Base-by-base conservation (phyloP, 2,888 invertebrate genomes). In the Pristionchus exspectatus region DNA sequence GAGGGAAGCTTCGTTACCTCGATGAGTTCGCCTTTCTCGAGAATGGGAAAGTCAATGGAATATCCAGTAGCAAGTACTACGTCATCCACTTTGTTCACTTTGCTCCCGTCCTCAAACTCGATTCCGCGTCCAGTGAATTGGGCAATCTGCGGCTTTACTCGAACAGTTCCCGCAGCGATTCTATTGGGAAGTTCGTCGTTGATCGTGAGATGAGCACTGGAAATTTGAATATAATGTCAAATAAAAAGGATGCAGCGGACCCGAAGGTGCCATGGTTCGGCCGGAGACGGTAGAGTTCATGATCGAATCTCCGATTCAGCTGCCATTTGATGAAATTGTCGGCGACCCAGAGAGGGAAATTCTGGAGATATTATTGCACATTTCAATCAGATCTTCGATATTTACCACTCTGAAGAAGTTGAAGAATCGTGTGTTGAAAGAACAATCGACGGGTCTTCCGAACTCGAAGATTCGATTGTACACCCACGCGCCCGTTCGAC, bases 401-500 rank as follows among this genome's bases (percentile, higher is more conserved):
- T 50, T 12, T 50, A 87, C 87, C n/a, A 16, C 72, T 9, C 56
- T 27, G 50, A 88, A 59, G 16, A 44, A 12, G 5, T 81, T 59
- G 59, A 86, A 89, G 56, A 91, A 74, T 54, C 89, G 91, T 88
- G 91, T 92, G 74, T 91, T 92, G 86, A 93, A 89, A 5, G 89
- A 90, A 38, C 92, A 90, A 69, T 93, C 92, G 72, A 92, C 77
- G 24, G 94, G 94, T 59, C 90, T 89, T 69, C 94, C 93, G 90
- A 92, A 92, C 83, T 95, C 95, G 24, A 95, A 95, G 84, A 96
- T 95, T 30, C 96, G 94, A 90, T 95, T 95, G 77, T 96, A 95
- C 21, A 96, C 94, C 96, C 96, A 96, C 24, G 96, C 95, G 9
- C 96, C 96, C 33, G 96, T 93, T 1, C 96, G 94, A 0, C 96